Evolutionary conservation across 2,797 vertebrate species (phyloP).

Genomic region (Sebastes nivosus): DNA sequence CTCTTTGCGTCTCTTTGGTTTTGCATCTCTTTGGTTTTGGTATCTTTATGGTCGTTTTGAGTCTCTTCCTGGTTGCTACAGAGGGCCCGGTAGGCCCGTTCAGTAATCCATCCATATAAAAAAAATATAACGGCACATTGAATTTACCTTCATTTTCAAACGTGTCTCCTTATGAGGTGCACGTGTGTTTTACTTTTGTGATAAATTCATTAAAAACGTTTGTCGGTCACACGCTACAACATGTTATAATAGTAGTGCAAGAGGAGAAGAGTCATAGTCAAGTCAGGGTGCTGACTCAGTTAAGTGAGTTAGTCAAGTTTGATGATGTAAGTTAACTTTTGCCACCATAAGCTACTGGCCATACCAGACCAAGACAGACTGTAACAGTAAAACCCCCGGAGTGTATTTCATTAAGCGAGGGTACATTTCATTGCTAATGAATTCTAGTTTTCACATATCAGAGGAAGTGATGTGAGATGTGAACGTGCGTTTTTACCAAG

Average conservation of each 20-base stretch:
- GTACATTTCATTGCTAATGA: neutral
- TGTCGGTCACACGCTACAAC: neutral
- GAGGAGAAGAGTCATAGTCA: neutral
- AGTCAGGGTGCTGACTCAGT: neutral
- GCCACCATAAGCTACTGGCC: neutral
- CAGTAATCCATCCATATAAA: too few relatives aligned
- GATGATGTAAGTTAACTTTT: neutral
- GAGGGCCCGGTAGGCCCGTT: too few relatives aligned
- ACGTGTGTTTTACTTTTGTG: neutral
- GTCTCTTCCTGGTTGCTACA: too few relatives aligned
- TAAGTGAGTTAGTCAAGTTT: neutral
- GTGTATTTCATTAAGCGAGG: neutral
- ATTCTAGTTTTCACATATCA: neutral
- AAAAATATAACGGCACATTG: too few relatives aligned
- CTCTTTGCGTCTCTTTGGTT: too few relatives aligned
- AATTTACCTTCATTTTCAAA: too few relatives aligned
- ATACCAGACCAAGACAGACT: neutral
- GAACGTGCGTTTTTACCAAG: conserved; percentile 75
- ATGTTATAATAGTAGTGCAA: neutral
- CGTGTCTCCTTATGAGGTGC: neutral
- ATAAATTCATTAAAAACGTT: neutral
- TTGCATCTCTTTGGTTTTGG: too few relatives aligned
- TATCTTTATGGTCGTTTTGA: too few relatives aligned
- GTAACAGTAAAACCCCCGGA: neutral
- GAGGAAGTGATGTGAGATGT: neutral